Conservation (phyloP, 2,888 invertebrate species). For the Empis stercorea region DNA sequence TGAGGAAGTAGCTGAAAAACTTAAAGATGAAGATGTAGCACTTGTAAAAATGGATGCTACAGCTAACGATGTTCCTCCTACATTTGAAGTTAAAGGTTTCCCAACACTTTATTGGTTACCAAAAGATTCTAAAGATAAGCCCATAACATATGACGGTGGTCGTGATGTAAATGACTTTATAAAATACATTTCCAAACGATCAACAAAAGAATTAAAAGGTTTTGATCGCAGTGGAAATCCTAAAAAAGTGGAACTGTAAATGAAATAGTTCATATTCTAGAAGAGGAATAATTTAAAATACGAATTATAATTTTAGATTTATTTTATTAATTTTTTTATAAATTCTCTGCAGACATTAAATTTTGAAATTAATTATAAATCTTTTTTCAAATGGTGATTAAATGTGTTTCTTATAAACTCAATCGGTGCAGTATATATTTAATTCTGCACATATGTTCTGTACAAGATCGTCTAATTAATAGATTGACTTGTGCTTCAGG, state of each 20-base stretch:
- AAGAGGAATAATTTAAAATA: too few species aligned
- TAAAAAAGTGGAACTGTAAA: conserved; percentile 33
- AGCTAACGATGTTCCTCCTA: conserved; percentile 89
- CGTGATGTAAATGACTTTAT: conserved; percentile 88
- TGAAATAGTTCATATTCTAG: not conserved
- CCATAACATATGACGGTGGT: conserved; percentile 84
- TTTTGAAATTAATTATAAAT: too few species aligned
- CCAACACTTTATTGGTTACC: conserved; percentile 95
- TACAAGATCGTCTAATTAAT: too few species aligned
- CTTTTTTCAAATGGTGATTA: too few species aligned
- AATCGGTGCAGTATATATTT: too few species aligned
- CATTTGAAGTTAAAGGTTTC: conserved; percentile 89
- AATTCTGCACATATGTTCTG: too few species aligned
- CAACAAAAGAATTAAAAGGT: conserved; percentile 75
- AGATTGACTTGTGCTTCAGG: too few species aligned
- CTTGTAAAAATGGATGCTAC: conserved; percentile 99
- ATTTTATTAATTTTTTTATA: too few species aligned
- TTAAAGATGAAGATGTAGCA: conserved; percentile 72
- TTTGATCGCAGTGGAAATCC: conserved; percentile 73
- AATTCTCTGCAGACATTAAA: too few species aligned
- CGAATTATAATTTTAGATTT: too few species aligned
- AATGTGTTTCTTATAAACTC: too few species aligned
- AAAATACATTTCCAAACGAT: conserved; percentile 84
- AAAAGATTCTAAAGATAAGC: conserved; percentile 62
- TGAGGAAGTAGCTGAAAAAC: conserved; percentile 84